Conservation (phyloP, 2,797 vertebrate genomes). For the Myiotriccus ornatus region DNA sequence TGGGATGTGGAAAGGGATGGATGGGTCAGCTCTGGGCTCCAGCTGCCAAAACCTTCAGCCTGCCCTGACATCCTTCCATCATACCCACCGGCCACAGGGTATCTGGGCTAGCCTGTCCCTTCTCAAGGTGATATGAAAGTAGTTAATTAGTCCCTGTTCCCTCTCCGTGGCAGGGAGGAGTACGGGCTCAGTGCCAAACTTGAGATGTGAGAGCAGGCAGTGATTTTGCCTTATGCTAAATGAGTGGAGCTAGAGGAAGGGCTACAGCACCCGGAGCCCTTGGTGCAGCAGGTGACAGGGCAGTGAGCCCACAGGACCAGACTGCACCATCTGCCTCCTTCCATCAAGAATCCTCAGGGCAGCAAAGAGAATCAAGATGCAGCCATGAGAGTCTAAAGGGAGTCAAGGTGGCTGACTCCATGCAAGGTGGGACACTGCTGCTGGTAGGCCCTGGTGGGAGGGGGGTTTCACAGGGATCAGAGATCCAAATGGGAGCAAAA, state of each 20-base stretch:
- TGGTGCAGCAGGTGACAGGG: not conserved
- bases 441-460: not conserved
- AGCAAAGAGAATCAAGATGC: not conserved
- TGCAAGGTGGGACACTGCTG: not conserved
- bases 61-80: not conserved
- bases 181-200: not conserved
- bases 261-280: fast-evolving
- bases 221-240: not conserved
- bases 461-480: not conserved
- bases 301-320: not conserved
- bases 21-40: not conserved
- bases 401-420: not conserved
- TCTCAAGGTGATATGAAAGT: not conserved
- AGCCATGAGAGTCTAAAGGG: not conserved
- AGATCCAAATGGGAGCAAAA: fast-evolving
- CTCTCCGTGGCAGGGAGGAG: not conserved
- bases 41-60: not conserved
- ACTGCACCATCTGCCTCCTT: not conserved
- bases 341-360: no score
- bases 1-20: not conserved
- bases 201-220: not conserved
- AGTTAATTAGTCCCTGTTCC: not conserved
- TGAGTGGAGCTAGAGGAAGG: not conserved
- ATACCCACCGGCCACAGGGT: not conserved
- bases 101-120: not conserved